Conservation (phyloP, 2,113 vertebrate genomes). For the Morone saxatilis region DNA sequence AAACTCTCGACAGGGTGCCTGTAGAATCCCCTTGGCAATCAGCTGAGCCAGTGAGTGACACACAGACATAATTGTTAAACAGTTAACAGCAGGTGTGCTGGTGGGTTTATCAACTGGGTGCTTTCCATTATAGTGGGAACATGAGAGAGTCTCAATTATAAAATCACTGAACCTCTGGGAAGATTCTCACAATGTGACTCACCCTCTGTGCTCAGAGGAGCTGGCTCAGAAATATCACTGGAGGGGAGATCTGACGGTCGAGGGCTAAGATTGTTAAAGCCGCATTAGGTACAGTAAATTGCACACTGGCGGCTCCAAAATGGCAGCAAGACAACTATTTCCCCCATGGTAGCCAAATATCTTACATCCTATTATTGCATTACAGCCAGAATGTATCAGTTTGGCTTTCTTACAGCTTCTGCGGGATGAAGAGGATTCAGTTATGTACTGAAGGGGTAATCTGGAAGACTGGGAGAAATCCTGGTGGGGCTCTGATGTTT, state of each 20-base stretch:
- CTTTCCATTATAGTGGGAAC: slow-evolving; percentile 38
- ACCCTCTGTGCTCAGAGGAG: slow-evolving; percentile 9
- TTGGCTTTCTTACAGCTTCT: neutral
- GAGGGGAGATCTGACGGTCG: slow-evolving; percentile 24
- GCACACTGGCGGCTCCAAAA: slow-evolving; percentile 17
- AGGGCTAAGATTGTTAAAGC: slow-evolving; percentile 26
- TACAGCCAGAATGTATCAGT: neutral
- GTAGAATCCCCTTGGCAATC: slow-evolving; percentile 28
- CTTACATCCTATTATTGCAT: neutral
- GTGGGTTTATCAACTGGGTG: slow-evolving; percentile 40
- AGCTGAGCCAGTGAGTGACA: slow-evolving; percentile 49
- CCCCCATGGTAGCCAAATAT: slow-evolving; percentile 2
- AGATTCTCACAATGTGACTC: slow-evolving; percentile 45
- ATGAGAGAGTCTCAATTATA: slow-evolving; percentile 36
- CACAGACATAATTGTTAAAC: slow-evolving; percentile 37
- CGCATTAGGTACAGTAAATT: slow-evolving; percentile 27
- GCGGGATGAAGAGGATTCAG: neutral
- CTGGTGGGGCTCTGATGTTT: neutral
- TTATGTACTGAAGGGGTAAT: neutral
- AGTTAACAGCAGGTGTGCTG: slow-evolving; percentile 55
- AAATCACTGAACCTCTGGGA: slow-evolving; percentile 39
- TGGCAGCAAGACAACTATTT: slow-evolving; percentile 19
- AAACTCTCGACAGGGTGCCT: slow-evolving; percentile 7
- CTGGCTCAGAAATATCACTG: slow-evolving; percentile 17
- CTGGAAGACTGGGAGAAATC: neutral